Percentiles rank a stretch among this genome's conserved stretches.
Conservation (phyloP, 2,888 invertebrate genomes). For the Apomyelois bistriatella region DNA sequence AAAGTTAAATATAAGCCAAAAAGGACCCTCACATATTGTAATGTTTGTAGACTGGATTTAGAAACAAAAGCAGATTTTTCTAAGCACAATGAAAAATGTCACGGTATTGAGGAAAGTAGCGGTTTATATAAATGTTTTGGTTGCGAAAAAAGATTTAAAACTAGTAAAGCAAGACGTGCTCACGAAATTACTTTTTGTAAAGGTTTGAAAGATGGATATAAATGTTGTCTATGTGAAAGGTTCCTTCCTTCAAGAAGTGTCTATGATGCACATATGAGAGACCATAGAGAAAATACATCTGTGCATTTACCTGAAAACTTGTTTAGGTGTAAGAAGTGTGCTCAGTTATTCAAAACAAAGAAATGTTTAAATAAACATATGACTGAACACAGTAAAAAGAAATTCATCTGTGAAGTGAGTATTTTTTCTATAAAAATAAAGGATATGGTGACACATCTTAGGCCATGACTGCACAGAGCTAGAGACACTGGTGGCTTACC, state of each 20-base stretch:
- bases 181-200: conserved; percentile 61
- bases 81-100: conserved; percentile 46
- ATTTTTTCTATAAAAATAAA: too few species aligned
- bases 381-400: conserved; percentile 43
- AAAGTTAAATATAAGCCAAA: conserved; percentile 35
- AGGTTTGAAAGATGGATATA: conserved; percentile 57
- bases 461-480: too few species aligned
- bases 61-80: conserved; percentile 32
- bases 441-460: too few species aligned
- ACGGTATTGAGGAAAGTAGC: conserved; percentile 48
- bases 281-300: conserved; percentile 45
- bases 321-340: conserved; percentile 57
- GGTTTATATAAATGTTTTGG: conserved; percentile 59
- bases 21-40: conserved; percentile 48
- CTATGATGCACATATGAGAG: conserved; percentile 54
- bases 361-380: conserved; percentile 44
- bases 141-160: conserved; percentile 57
- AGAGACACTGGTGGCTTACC: too few species aligned
- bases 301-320: conserved; percentile 45
- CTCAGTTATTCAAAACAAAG: conserved; percentile 44
- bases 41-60: conserved; percentile 50
- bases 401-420: conserved; percentile 68
- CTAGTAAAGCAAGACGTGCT: conserved; percentile 40
- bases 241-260: conserved; percentile 48
- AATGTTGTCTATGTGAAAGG: conserved; percentile 50